A percentile compares a stretch with the other conserved stretches of the same genome.
Conservation (phyloP, 1,140 invertebrate species). For the Procambarus virginalis region DNA sequence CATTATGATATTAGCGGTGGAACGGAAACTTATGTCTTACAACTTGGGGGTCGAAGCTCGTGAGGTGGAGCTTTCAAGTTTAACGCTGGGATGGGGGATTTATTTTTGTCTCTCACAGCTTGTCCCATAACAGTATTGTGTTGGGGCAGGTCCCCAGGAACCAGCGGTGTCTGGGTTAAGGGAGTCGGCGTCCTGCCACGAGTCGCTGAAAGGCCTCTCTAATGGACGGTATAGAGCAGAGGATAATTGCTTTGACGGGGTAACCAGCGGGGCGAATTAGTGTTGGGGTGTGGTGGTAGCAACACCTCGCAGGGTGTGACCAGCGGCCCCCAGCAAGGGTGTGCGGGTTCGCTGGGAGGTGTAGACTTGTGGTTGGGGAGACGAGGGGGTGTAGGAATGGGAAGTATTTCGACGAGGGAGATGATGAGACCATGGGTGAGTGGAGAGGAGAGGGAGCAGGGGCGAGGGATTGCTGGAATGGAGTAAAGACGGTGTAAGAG, state of each 20-base stretch:
- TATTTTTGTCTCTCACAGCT: background rate
- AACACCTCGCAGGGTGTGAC: constrained; percentile 20
- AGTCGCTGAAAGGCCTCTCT: constrained; percentile 38
- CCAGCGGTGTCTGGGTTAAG: background rate
- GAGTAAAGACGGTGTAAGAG: no score
- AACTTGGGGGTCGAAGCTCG: no score
- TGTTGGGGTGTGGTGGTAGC: constrained; percentile 33
- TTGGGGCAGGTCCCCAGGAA: background rate
- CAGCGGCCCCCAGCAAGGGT: constrained; percentile 23
- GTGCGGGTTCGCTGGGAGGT: background rate
- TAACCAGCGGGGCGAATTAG: constrained; percentile 37
- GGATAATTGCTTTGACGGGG: constrained; percentile 27
- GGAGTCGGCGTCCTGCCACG: constrained; percentile 27
- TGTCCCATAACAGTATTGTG: constrained; percentile 10
- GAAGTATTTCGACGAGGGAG: no score
- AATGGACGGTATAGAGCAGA: constrained; percentile 31
- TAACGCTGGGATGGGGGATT: background rate
- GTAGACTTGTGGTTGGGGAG: no score
- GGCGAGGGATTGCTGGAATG: no score
- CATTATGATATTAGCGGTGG: no score
- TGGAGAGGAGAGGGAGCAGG: no score
- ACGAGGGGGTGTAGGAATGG: no score
- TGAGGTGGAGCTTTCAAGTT: no score
- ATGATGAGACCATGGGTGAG: no score
- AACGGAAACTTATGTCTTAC: no score